phyloP scores from a whole-genome alignment of 2,888 invertebrate species.

The Cryptus armator region DNA sequence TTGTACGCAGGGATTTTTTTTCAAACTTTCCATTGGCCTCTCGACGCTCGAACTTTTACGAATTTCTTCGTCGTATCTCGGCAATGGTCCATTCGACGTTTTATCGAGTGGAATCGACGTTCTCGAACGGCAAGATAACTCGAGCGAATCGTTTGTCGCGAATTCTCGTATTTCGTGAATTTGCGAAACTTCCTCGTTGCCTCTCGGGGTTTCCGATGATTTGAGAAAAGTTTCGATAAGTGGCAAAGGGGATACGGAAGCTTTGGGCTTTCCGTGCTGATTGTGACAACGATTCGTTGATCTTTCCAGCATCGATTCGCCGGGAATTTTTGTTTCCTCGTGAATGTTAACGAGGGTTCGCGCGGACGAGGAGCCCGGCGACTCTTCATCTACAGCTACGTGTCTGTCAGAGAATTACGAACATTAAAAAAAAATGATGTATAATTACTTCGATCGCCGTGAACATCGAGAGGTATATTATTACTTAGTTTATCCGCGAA shows the following conservation, averaged over 20 bases:
- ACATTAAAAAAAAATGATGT: neutral
- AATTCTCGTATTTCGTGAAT: neutral
- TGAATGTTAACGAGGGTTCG: constrained; percentile 61
- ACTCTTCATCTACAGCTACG: constrained; percentile 85
- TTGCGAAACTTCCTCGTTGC: neutral
- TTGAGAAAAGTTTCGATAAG: constrained; percentile 10
- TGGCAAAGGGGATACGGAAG: constrained; percentile 3
- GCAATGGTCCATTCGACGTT: constrained; percentile 6
- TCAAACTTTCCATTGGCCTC: neutral
- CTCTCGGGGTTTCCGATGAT: neutral
- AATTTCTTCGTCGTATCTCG: constrained; percentile 12
- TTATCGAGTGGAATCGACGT: neutral
- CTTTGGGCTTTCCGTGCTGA: constrained; percentile 29
- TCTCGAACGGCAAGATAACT: neutral
- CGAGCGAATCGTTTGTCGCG: neutral
- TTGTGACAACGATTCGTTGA: constrained; percentile 70
- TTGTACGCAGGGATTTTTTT: constrained; percentile 23
- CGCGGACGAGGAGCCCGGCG: constrained; percentile 78
- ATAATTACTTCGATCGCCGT: too few relatives aligned
- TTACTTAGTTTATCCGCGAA: neutral
- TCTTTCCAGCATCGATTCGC: constrained; percentile 63
- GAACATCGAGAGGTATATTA: neutral
- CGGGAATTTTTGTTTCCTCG: constrained; percentile 47
- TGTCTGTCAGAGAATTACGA: constrained; percentile 79
- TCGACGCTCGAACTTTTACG: neutral